Base-by-base conservation (phyloP, 2,113 vertebrate genomes). In the Perognathus longimembris region DNA sequence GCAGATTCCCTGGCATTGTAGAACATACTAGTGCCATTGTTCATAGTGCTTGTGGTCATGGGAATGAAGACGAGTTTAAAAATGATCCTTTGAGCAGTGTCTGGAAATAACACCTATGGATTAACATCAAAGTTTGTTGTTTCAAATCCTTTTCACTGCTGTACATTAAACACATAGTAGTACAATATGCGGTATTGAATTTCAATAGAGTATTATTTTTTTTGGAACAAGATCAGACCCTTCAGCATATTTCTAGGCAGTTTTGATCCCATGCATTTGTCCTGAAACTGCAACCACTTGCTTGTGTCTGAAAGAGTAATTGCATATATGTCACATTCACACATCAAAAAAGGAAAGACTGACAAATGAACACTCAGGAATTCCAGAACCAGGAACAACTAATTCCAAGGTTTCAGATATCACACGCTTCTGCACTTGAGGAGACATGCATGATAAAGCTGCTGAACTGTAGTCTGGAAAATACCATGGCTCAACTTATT, bases 401-500 rank as follows among this genome's bases (percentile, higher is more conserved):
- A 71, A 90, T 67, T 89, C 86, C 86, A 87, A 71, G 83, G 64
- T 94, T 92, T 95, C 92, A 93, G 93, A 89, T 94, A 94, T 86
- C 88, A 81, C 71, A 91, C 88, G 75, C 42, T 32, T 69, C 73
- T 20, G 24, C 45, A 28, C 54, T 36, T 24, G 36, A 89, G 75
- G 89, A 82, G 82, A 77, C 83, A 42, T 32, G 59, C 24, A 40
- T 54, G 70, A 50, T 71, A 59, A 24, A 88, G 67, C 38, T 40
- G 3, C 17, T 30, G 50, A 91, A 76, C 6, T 54, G 75, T 45
- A 79, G 61, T 77, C 67, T 81, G 91, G 77, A 94, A 92, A 92
- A 94, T 59, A 67, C 28, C 54, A 82, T 57, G 89, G 94, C 75
- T 74, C 42, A 79, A 40, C 85, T 89, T n/a, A 79, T 79, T 93